Base-by-base conservation (phyloP, 2,888 invertebrate genomes). In the Nesidiocoris tenuis region DNA sequence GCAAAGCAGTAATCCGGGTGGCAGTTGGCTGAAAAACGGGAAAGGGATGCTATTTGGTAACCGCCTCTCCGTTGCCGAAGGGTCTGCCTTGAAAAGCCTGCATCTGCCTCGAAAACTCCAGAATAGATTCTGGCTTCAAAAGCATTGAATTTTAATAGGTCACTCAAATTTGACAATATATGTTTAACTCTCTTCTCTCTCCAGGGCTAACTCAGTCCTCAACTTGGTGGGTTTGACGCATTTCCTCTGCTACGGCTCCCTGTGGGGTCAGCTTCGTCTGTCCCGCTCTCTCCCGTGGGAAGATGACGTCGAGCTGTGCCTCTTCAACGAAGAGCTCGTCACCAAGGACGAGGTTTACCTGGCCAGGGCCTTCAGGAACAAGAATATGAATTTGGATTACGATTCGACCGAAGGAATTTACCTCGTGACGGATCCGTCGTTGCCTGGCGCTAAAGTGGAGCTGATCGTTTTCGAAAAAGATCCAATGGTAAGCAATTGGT, bases 221-320 rank as follows among this genome's bases (percentile, higher is more conserved):
- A 81, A 83, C 16, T 83, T 84, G 56, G 81, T 87, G 56, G 83
- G 84, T 1, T 81, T 87, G 56, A 84, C 85, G n/a, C 86, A 87
- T 81, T 87, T 86, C 80, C 82, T 88, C 17, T 88, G 88, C 80
- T 87, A 87, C 78, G 87, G 86, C 24, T 84, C 86, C 9, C 83
- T 88, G 1, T 88, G 87, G 88, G 87, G 87, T 67, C 86, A 86
- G 79, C 83, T 87, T 57, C 83, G 87, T 77, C 82, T 84, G 57
- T 85, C 85, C 3, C 83, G 84, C 18, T 84, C 86, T n/a, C 82
- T 87, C 7, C 86, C 87, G 0, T 88, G 88, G 87, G 86, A 86
- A 77, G 82, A 84, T 61, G 84, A 85, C 80, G 82, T 86, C 7
- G 86, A 87, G 77, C 80, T 87, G 12, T 88, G 88, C 80, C 80